phyloP scores from a whole-genome alignment of 2,888 invertebrate species.

The Clanis bilineata region DNA sequence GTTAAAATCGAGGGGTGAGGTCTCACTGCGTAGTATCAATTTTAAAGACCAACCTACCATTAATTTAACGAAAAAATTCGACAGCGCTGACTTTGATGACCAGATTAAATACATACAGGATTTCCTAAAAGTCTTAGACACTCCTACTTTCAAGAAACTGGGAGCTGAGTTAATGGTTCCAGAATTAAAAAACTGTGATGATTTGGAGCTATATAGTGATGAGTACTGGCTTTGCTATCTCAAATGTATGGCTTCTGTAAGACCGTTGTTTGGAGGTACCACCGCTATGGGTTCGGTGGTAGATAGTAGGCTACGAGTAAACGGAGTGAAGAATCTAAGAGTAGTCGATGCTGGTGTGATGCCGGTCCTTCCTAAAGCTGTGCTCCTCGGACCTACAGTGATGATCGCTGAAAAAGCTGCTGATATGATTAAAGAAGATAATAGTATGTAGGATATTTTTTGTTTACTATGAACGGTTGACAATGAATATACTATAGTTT shows the following conservation, averaged over 20 bases:
- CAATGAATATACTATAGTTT: too few relatives aligned
- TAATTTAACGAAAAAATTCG: conserved; percentile 18
- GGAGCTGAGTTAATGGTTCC: conserved; percentile 23
- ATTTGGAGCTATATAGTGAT: conserved; percentile 13
- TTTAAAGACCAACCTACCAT: conserved; percentile 24
- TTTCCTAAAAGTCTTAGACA: conserved; percentile 23
- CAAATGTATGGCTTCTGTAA: conserved; percentile 17
- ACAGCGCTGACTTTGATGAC: conserved; percentile 22
- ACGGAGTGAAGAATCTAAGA: conserved; percentile 25
- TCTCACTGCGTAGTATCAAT: conserved; percentile 50
- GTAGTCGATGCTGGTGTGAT: conserved; percentile 32
- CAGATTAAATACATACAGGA: conserved; percentile 26
- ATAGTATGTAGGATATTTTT: not conserved
- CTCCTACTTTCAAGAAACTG: conserved; percentile 21
- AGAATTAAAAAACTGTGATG: conserved; percentile 17
- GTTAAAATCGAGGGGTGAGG: conserved; percentile 73
- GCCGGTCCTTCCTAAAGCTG: conserved; percentile 20
- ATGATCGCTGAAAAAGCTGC: conserved; percentile 83
- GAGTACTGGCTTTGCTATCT: conserved; percentile 27
- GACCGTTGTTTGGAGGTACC: conserved; percentile 26
- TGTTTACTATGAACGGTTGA: too few relatives aligned
- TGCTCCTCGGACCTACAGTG: conserved; percentile 75
- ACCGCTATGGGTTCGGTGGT: conserved; percentile 29
- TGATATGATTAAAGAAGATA: conserved; percentile 14
- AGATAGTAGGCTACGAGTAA: conserved; percentile 27